Conservation (phyloP, 2,888 invertebrate genomes). For the Neria commutata region DNA sequence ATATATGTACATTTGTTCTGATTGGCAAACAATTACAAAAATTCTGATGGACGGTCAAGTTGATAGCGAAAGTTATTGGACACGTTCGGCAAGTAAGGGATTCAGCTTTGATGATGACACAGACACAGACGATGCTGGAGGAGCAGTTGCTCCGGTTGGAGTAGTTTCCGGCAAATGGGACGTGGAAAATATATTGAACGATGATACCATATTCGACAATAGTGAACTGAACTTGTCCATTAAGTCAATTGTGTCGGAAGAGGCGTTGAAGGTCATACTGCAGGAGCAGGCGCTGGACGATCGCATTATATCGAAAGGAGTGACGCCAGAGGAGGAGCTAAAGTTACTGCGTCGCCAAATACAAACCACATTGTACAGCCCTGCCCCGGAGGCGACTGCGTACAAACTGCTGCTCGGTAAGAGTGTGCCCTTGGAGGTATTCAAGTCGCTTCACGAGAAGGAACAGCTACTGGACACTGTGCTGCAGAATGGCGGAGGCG, state of each 20-base stretch:
- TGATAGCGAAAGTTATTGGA: slow-evolving; percentile 80
- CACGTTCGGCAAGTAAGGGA: slow-evolving; percentile 73
- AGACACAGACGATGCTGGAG: slow-evolving; percentile 55
- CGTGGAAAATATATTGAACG: slow-evolving; percentile 43
- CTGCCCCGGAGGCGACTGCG: slow-evolving; percentile 50
- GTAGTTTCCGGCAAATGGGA: slow-evolving; percentile 29
- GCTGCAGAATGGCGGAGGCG: slow-evolving; percentile 75
- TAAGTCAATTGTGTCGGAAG: slow-evolving; percentile 54
- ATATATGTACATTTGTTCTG: too few species aligned
- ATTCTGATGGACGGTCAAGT: slow-evolving; percentile 47
- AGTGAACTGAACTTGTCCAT: slow-evolving; percentile 55
- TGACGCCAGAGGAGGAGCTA: slow-evolving; percentile 59
- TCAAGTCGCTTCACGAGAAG: slow-evolving; percentile 72
- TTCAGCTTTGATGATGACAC: slow-evolving; percentile 84
- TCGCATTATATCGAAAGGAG: slow-evolving; percentile 51
- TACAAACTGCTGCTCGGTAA: slow-evolving; percentile 64
- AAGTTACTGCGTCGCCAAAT: slow-evolving; percentile 54
- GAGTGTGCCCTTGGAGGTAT: slow-evolving; percentile 63
- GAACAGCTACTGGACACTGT: slow-evolving; percentile 74
- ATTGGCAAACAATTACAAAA: too few species aligned
- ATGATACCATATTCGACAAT: slow-evolving; percentile 57
- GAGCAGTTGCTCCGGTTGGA: slow-evolving; percentile 39
- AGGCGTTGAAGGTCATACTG: slow-evolving; percentile 49
- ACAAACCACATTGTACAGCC: slow-evolving; percentile 52
- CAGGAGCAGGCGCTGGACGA: slow-evolving; percentile 55